Percentiles rank a stretch among this genome's conserved stretches.
Evolutionary conservation across 1,140 invertebrate genomes (phyloP).

Genomic region (Pygmarrhopalites habei): DNA sequence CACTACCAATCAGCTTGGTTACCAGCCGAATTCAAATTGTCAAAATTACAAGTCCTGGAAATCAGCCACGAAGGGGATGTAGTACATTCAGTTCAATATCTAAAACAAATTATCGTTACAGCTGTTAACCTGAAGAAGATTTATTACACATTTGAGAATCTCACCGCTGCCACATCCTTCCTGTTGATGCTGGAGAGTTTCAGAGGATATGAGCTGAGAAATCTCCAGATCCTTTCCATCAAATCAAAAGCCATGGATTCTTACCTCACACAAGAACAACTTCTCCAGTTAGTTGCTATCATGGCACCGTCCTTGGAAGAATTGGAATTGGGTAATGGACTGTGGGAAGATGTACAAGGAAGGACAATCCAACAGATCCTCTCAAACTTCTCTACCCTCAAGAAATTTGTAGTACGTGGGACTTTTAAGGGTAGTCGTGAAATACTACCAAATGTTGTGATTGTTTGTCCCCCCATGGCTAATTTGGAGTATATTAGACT

Average conservation of each 20-base stretch:
- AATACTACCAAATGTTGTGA: not conserved
- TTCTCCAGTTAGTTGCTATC: not conserved
- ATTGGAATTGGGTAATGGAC: conserved; percentile 20
- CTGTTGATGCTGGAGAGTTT: not conserved
- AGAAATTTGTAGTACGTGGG: conserved; percentile 17
- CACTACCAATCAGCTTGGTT: not conserved
- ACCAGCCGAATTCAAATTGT: not conserved
- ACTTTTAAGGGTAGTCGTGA: conserved; percentile 6
- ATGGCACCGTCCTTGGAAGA: conserved; percentile 7
- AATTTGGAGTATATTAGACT: conserved; percentile 12
- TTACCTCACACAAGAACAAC: conserved; percentile 6
- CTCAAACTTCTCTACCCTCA: not conserved
- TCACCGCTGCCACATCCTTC: not conserved
- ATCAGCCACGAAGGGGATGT: conserved; percentile 2
- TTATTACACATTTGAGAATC: conserved; percentile 3
- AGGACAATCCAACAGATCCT: conserved; percentile 14
- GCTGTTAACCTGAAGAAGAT: not conserved
- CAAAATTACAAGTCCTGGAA: not conserved
- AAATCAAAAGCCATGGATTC: not conserved
- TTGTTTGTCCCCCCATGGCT: conserved; percentile 4
- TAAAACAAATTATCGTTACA: conserved; percentile 4
- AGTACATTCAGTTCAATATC: not conserved
- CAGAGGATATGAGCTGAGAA: not conserved
- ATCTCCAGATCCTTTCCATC: not conserved
- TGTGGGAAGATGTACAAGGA: conserved; percentile 19